Percentiles rank a stretch among this genome's conserved stretches.
Evolutionary conservation across 2,113 vertebrate species (phyloP).

Genomic region (Apus apus): DNA sequence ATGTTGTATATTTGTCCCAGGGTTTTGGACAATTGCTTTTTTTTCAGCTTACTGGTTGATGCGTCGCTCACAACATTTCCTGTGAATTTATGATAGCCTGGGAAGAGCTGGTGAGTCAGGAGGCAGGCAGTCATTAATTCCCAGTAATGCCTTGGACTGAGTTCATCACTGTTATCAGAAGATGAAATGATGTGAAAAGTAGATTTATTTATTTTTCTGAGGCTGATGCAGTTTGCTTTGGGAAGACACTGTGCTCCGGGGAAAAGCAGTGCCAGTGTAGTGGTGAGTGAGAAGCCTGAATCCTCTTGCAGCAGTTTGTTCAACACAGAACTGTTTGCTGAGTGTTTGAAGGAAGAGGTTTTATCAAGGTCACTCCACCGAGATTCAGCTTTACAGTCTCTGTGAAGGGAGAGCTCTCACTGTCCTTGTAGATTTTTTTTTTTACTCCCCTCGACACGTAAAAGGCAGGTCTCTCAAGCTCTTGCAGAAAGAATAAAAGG

Average conservation of each 20-base stretch:
- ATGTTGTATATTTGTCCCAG: not conserved
- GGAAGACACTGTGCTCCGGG: conserved; percentile 2
- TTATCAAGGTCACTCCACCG: conserved; percentile 19
- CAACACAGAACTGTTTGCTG: not conserved
- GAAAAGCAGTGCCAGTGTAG: not conserved
- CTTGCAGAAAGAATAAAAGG: not conserved
- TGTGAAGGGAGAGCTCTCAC: not conserved
- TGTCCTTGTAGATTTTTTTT: not conserved
- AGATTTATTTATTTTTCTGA: conserved; percentile 42
- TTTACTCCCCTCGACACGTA: not conserved
- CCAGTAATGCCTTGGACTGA: conserved; percentile 35
- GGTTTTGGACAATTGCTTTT: not conserved
- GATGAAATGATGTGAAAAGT: conserved; percentile 48
- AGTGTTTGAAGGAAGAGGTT: conserved; percentile 29
- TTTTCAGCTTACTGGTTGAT: not conserved
- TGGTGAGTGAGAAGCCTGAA: not conserved
- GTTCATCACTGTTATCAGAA: conserved; percentile 51
- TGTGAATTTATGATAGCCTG: conserved; percentile 23
- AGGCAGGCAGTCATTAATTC: conserved; percentile 60
- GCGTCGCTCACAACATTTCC: not conserved
- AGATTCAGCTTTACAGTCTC: not conserved
- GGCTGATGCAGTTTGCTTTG: conserved; percentile 9
- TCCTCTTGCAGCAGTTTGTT: conserved; percentile 29
- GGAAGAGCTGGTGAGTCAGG: conserved; percentile 33
- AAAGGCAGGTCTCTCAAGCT: not conserved